These are phyloP conservation scores for Periplaneta americana DNA, from an alignment of 1,140 invertebrate species.

Conservation along the genomic window DNA sequence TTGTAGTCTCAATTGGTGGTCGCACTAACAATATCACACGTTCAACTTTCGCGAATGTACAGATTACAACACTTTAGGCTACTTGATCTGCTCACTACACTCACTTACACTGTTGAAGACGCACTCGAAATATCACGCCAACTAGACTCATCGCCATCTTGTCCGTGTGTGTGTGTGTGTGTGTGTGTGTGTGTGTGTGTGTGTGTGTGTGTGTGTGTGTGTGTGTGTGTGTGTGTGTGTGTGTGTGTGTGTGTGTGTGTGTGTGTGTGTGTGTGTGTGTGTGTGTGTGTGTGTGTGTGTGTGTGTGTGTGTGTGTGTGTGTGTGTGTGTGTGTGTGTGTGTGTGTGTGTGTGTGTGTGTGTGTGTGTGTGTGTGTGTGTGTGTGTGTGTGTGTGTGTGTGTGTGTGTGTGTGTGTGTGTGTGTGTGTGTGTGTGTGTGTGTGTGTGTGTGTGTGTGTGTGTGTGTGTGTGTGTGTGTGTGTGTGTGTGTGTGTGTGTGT, in stretches of 20 bases:
- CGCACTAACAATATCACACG: too few relatives aligned
- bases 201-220: constrained; percentile 11
- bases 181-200: constrained; percentile 11
- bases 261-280: constrained; percentile 13
- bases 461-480: constrained; percentile 26
- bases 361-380: constrained; percentile 20
- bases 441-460: constrained; percentile 30
- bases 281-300: constrained; percentile 16
- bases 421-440: constrained; percentile 30
- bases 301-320: constrained; percentile 12
- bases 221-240: constrained; percentile 11
- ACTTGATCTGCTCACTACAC: too few relatives aligned
- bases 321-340: constrained; percentile 19
- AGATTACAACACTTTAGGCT: too few relatives aligned
- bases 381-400: constrained; percentile 17
- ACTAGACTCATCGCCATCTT: too few relatives aligned
- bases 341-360: constrained; percentile 18
- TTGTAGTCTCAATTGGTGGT: too few relatives aligned
- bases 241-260: constrained; percentile 10
- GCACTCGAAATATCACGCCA: too few relatives aligned
- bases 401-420: constrained; percentile 16
- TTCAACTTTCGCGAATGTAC: too few relatives aligned
- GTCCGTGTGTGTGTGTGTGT: too few relatives aligned
- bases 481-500: constrained; percentile 29
- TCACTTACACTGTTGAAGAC: too few relatives aligned